Evolutionary conservation across 1,140 invertebrate genomes (phyloP).

Genomic region (Ephestia elutella): DNA sequence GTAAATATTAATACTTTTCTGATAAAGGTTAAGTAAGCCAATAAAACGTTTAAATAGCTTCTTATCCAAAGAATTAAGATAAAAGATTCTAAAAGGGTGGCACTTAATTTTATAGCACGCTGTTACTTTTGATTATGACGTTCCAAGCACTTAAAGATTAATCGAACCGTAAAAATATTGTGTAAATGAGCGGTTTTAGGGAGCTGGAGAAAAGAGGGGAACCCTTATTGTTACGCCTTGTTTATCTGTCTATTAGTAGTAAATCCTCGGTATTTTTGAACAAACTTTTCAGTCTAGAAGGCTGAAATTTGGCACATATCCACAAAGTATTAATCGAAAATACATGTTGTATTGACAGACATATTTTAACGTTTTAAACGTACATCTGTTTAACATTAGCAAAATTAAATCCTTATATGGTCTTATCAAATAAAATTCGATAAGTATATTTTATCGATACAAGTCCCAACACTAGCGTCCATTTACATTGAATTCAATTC

Average conservation of each 20-base stretch:
- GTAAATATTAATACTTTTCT: neutral
- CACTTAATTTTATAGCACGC: neutral
- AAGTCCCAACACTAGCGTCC: neutral
- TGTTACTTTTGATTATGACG: neutral
- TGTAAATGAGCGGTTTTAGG: neutral
- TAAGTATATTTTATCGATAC: neutral
- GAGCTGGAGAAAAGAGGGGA: too few species aligned
- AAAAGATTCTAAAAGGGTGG: neutral
- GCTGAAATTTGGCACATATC: too few species aligned
- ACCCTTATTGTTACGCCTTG: too few species aligned
- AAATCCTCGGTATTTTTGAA: too few species aligned
- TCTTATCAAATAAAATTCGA: neutral
- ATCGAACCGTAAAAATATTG: neutral
- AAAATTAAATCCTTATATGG: too few species aligned
- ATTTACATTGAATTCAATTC: conserved; percentile 16
- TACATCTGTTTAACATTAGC: too few species aligned
- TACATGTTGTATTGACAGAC: too few species aligned
- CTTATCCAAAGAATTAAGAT: neutral
- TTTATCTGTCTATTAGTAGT: too few species aligned
- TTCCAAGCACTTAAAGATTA: neutral
- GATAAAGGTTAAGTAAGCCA: neutral
- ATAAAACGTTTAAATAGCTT: neutral
- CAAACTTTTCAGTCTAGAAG: too few species aligned
- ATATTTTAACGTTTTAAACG: too few species aligned
- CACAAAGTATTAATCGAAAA: too few species aligned